Percentiles rank a stretch among this genome's conserved stretches.
These are phyloP conservation scores for Arctocebus calabarensis DNA, from an alignment of 2,797 vertebrate species.

Conservation along the genomic window DNA sequence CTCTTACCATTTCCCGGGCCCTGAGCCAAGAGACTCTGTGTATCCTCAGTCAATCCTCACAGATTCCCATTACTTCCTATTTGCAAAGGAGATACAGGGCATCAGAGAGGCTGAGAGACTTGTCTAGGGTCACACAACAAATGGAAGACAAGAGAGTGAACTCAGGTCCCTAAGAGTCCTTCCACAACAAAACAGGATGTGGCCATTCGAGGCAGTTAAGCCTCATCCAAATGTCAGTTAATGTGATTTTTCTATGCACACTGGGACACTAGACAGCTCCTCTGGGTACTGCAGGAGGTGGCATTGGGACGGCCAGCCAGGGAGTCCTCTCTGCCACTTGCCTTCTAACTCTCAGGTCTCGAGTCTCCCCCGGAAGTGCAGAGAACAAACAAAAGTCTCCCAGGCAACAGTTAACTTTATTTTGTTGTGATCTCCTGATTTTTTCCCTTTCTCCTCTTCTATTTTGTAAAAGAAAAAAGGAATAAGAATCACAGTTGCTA, in stretches of 20 bases:
- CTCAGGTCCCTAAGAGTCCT: too few species aligned
- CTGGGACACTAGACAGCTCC: rapidly evolving
- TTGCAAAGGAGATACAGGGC: neutral
- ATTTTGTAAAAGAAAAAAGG: neutral
- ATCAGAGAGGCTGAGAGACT: neutral
- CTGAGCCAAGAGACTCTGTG: too few species aligned
- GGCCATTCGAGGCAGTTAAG: rapidly evolving
- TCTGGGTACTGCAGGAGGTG: rapidly evolving
- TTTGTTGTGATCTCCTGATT: neutral
- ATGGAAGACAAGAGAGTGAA: neutral
- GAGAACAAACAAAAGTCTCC: too few species aligned
- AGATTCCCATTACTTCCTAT: neutral
- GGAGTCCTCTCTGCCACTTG: too few species aligned
- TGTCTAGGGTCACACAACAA: neutral
- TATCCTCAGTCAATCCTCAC: neutral
- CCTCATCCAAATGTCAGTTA: rapidly evolving
- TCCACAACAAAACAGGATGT: neutral
- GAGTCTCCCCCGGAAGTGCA: neutral
- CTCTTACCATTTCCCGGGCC: neutral
- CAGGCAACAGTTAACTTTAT: too few species aligned
- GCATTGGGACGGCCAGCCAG: rapidly evolving
- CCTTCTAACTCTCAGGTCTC: too few species aligned
- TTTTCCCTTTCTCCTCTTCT: neutral
- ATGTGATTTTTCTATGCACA: rapidly evolving
- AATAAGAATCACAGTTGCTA: too few species aligned